phyloP scores from a whole-genome alignment of 2,113 vertebrate genomes.

The Hassar affinis region DNA sequence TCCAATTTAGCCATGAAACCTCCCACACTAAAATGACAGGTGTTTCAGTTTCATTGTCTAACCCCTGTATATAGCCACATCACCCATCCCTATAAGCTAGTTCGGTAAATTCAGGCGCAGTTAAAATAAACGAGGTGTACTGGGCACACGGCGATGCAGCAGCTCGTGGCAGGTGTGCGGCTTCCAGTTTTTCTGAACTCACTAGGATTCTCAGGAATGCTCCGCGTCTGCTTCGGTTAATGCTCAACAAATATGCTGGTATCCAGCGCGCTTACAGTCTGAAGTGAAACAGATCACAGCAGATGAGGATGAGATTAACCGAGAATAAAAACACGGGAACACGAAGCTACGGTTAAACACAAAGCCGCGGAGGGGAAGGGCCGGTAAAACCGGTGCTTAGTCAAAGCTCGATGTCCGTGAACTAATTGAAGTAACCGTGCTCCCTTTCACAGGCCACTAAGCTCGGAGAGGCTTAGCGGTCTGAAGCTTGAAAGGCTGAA shows the following conservation, averaged over 20 bases:
- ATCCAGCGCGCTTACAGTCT: background rate
- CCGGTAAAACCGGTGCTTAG: constrained; percentile 6
- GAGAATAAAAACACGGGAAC: constrained; percentile 10
- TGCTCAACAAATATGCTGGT: background rate
- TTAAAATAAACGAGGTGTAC: too few species aligned
- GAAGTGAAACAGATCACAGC: background rate
- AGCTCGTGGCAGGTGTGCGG: too few species aligned
- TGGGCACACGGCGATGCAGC: too few species aligned
- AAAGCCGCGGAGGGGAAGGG: background rate
- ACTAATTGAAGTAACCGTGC: constrained; percentile 34
- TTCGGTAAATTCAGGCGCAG: too few species aligned
- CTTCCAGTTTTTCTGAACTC: too few species aligned
- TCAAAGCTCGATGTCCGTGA: constrained; percentile 31
- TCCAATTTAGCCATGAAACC: too few species aligned
- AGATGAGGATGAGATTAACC: background rate
- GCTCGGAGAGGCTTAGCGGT: constrained; percentile 31
- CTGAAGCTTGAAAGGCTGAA: constrained; percentile 41
- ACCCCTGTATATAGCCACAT: too few species aligned
- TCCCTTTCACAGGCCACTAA: constrained; percentile 34
- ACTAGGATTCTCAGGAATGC: background rate
- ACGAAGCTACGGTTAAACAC: background rate
- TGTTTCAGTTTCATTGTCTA: too few species aligned
- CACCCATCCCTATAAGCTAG: too few species aligned
- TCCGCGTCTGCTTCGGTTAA: rapidly evolving
- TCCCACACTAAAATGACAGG: too few species aligned